Evolutionary conservation across 2,797 vertebrate species (phyloP), one percentile per base, ranked within the genome.

Genomic region (Xyrichtys novacula): DNA sequence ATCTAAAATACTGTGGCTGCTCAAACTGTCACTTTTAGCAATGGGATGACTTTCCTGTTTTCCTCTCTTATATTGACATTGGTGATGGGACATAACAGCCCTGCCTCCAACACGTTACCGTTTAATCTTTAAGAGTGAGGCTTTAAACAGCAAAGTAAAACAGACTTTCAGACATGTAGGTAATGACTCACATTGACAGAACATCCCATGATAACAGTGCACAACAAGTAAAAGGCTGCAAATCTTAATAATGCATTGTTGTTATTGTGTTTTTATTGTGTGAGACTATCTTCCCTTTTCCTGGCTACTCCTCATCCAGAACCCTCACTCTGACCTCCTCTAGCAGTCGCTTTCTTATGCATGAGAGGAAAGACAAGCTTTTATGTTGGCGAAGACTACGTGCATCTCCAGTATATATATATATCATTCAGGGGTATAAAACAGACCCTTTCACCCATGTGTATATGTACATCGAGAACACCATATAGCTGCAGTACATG

Each of bases 291-390:
- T 14, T 60, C 60, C 60, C 50, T 52, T 19, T 38, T 39, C 6
- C 16, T 14, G 10, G 23, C 6, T 8, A 4, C 28, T 42, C 38
- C 8, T 47, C 54, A 65, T 31, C 25, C 26, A 19, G 7, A 71
- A 49, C 22, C 32, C 25, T 46, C 20, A 25, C 14, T 46, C 44
- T 6, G 9, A 56, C 29, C 71, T 52, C 56, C 55, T 52, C 53
- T 42, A 46, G 58, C 44, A 57, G 5, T 25, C 34, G 14, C 28
- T 68, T 43, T 53, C 26, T 46, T 55, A 75, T 71, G 59, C 71
- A 57, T 73, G 67, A 76, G 43, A 34, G 31, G 31, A 44, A 32
- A 32, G 28, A 40, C 32, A 16, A 22, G 55, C 65, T 83, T 80
- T 83, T 52, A 78, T 78, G 65, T 52, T 52, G 3, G 4, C 14